These are phyloP conservation scores for Diplosoma virens DNA, from an alignment of 23 tunicate species.

Conservation along the genomic window DNA sequence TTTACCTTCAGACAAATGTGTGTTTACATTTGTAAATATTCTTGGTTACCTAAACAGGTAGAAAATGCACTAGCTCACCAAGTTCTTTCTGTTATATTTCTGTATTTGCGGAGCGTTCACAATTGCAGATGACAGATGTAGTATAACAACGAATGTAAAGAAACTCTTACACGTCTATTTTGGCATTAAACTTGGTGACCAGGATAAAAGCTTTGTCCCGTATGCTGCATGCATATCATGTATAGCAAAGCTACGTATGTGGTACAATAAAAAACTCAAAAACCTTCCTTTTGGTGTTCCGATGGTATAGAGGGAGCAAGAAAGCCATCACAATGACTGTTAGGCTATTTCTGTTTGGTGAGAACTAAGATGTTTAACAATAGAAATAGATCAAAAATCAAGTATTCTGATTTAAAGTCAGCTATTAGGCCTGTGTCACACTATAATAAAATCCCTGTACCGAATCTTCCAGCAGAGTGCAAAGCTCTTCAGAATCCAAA, in stretches of 20 bases:
- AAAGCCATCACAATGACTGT: slow-evolving; percentile 28
- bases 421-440: slow-evolving; percentile 37
- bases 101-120: slow-evolving; percentile 29
- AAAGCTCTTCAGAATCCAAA: slow-evolving; percentile 5
- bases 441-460: slow-evolving; percentile 25
- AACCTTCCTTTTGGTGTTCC: slow-evolving; percentile 42
- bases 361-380: slow-evolving; percentile 18
- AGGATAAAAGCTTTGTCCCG: slow-evolving; percentile 23
- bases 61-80: slow-evolving; percentile 29
- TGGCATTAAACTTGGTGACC: slow-evolving; percentile 28
- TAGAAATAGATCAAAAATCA: slow-evolving; percentile 30
- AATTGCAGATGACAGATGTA: slow-evolving; percentile 1
- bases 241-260: slow-evolving; percentile 18
- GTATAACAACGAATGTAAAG: slow-evolving; percentile 22
- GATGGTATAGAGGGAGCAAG: slow-evolving; percentile 40
- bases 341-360: slow-evolving; percentile 28
- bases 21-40: too few species aligned
- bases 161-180: slow-evolving; percentile 26
- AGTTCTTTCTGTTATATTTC: slow-evolving; percentile 29
- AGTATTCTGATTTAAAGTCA: slow-evolving; percentile 5
- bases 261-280: slow-evolving; percentile 29
- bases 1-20: too few species aligned
- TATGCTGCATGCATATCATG: slow-evolving; percentile 27
- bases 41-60: too few species aligned
- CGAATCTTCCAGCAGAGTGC: neutral